A percentile compares a stretch with the other conserved stretches of the same genome.
Conservation (phyloP, 1,140 invertebrate species). For the Lethrus apterus region DNA sequence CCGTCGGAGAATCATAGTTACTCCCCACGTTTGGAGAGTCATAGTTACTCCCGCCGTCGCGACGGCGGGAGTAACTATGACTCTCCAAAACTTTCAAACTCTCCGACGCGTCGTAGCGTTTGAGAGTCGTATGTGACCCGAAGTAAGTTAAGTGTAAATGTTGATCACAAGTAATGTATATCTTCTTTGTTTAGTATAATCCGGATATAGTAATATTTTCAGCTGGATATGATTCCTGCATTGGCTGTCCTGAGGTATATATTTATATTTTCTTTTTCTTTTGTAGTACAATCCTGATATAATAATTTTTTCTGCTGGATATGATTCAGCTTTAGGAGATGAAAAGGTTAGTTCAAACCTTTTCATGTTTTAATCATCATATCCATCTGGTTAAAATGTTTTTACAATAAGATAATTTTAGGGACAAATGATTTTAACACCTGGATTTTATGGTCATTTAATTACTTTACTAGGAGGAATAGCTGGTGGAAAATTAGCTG, state of each 20-base stretch:
- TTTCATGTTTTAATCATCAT: no score
- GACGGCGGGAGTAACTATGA: no score
- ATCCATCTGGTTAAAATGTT: no score
- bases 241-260: slow-evolving; percentile 79
- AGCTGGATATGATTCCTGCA: slow-evolving; percentile 83
- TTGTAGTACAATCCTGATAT: slow-evolving; percentile 73
- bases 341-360: slow-evolving; percentile 61
- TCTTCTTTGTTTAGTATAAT: slow-evolving; percentile 77
- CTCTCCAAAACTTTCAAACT: no score
- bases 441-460: slow-evolving; percentile 80
- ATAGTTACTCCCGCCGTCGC: no score
- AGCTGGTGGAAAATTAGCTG: slow-evolving; percentile 68
- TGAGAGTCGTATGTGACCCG: no score
- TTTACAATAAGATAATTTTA: no score
- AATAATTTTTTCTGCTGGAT: slow-evolving; percentile 74
- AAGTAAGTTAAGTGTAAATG: no score
- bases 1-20: no score
- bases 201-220: slow-evolving; percentile 83
- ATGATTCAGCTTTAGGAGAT: slow-evolving; percentile 75
- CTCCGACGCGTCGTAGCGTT: no score
- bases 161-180: no score
- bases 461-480: slow-evolving; percentile 64
- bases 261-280: slow-evolving; percentile 44
- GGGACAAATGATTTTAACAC: slow-evolving; percentile 88
- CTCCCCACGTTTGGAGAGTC: no score